Percentiles rank a stretch among this genome's conserved stretches.
phyloP scores from a whole-genome alignment of 1,140 invertebrate genomes.

The Panonychus citri region DNA sequence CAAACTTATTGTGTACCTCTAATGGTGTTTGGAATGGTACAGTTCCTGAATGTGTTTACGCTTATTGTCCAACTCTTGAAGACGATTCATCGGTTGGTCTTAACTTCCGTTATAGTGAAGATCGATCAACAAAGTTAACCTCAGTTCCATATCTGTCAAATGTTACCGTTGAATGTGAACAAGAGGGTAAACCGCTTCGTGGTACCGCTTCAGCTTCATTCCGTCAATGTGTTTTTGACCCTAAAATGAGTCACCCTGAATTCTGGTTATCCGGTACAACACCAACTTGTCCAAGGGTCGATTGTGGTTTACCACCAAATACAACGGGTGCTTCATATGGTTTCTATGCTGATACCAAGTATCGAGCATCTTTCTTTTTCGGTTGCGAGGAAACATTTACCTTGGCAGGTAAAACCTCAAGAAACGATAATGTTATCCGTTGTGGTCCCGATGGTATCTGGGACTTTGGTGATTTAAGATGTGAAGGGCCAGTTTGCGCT shows the following conservation, averaged over 20 bases:
- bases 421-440: constrained; percentile 69
- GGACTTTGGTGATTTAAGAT: constrained; percentile 87
- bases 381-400: constrained; percentile 89
- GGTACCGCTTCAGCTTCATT: constrained; percentile 55
- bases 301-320: constrained; percentile 61
- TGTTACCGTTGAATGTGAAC: constrained; percentile 55
- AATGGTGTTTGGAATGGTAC: constrained; percentile 81
- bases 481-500: constrained; percentile 81
- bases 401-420: constrained; percentile 66
- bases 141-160: constrained; percentile 68
- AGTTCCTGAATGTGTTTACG: constrained; percentile 71
- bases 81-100: constrained; percentile 67
- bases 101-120: constrained; percentile 24
- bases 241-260: constrained; percentile 54
- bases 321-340: constrained; percentile 81
- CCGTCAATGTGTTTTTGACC: constrained; percentile 84
- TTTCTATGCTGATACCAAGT: constrained; percentile 53
- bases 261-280: constrained; percentile 72
- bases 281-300: constrained; percentile 53
- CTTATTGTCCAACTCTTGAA: constrained; percentile 64
- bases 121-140: constrained; percentile 46
- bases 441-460: constrained; percentile 77
- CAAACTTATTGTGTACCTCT: constrained; percentile 59
- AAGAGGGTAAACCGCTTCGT: constrained; percentile 45
- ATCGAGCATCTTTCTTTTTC: constrained; percentile 79